These are phyloP conservation scores for Dipodomys stephensi DNA, from an alignment of 2,113 vertebrate genomes.

Conservation along the genomic window DNA sequence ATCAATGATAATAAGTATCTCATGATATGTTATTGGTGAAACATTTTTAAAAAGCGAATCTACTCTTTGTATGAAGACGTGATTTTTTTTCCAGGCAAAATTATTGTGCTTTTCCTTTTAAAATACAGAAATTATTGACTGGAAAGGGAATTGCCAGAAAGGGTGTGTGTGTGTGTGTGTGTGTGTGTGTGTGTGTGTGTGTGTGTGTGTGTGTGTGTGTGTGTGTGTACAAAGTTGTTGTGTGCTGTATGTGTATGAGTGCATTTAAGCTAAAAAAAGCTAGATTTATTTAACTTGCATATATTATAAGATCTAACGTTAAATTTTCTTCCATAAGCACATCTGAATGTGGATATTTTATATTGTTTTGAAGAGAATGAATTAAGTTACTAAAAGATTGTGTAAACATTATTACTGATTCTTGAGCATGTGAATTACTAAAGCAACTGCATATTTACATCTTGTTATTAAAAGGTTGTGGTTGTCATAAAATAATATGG, in stretches of 20 bases:
- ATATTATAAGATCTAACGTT: slow-evolving; percentile 38
- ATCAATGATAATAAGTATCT: slow-evolving; percentile 50
- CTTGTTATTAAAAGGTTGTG: background rate
- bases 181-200: background rate
- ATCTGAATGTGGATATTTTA: slow-evolving; percentile 50
- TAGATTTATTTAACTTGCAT: slow-evolving; percentile 48
- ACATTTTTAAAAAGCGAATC: background rate
- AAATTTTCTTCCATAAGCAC: slow-evolving; percentile 15
- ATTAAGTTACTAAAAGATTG: slow-evolving; percentile 24
- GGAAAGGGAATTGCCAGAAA: background rate
- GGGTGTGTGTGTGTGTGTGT: background rate
- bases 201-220: background rate
- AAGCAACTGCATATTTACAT: slow-evolving; percentile 41
- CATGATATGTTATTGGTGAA: slow-evolving; percentile 29
- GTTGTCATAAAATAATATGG: background rate
- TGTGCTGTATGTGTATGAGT: slow-evolving; percentile 16
- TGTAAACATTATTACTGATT: slow-evolving; percentile 40
- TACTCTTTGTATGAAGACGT: slow-evolving; percentile 7
- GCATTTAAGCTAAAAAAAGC: slow-evolving; percentile 60
- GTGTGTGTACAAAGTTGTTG: background rate
- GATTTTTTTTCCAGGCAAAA: background rate
- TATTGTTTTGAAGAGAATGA: slow-evolving; percentile 44
- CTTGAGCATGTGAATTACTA: slow-evolving; percentile 44
- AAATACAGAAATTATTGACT: slow-evolving; percentile 24
- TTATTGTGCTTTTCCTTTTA: slow-evolving; percentile 47